A percentile compares a stretch with the other conserved stretches of the same genome.
Conservation (phyloP, 2,888 invertebrate genomes). For the Kryphioiulus occultus region DNA sequence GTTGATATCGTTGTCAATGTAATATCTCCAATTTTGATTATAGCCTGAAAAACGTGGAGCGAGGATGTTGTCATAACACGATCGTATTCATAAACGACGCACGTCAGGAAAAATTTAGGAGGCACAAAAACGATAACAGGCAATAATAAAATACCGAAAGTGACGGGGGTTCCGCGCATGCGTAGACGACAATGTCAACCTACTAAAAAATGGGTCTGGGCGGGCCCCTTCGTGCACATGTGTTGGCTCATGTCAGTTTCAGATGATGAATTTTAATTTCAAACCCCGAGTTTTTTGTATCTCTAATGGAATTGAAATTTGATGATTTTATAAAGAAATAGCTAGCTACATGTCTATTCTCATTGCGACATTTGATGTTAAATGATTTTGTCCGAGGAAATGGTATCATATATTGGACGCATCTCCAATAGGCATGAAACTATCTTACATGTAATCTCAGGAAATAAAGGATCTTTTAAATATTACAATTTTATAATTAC, state of each 20-base stretch:
- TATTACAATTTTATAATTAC: no score
- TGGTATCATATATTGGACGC: no score
- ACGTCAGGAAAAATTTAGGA: constrained; percentile 42
- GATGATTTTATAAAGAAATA: no score
- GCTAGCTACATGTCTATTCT: no score
- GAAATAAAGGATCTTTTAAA: no score
- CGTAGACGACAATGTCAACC: background rate
- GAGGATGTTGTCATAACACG: constrained; percentile 16
- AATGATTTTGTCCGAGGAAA: no score
- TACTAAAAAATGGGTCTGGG: no score
- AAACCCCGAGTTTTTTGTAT: background rate
- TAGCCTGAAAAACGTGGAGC: background rate
- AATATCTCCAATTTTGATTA: background rate
- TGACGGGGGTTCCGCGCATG: background rate
- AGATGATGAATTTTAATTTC: background rate
- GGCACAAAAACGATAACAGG: constrained; percentile 36
- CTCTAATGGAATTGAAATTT: background rate
- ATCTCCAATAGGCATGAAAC: no score
- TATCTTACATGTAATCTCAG: no score
- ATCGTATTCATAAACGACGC: constrained; percentile 39
- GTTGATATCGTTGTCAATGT: background rate
- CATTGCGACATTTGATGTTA: no score
- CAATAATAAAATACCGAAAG: constrained; percentile 32
- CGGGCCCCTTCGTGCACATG: background rate
- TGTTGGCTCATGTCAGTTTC: background rate